A percentile compares a stretch with the other conserved stretches of the same genome.
Evolutionary conservation across 2,888 invertebrate genomes (phyloP).

Genomic region (Adineta ricciae): DNA sequence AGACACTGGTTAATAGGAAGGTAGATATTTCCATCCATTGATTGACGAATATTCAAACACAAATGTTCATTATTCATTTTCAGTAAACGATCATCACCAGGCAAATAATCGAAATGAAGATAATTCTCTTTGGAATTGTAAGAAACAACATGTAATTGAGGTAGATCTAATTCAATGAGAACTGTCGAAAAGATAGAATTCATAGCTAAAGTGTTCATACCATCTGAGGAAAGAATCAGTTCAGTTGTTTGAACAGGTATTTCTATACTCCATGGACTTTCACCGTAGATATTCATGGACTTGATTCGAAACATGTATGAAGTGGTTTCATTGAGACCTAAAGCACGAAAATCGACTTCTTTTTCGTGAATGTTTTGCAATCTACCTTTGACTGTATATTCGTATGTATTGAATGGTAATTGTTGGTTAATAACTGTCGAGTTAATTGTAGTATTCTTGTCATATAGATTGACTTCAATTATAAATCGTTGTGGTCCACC

Average conservation of each 20-base stretch:
- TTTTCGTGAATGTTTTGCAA: background rate
- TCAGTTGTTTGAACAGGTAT: background rate
- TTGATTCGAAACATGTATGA: conserved; percentile 1
- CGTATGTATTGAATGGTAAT: background rate
- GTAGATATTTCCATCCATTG: background rate
- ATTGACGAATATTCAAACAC: conserved; percentile 15
- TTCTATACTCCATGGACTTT: conserved; percentile 6
- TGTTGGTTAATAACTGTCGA: background rate
- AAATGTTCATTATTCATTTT: background rate
- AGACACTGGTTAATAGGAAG: background rate
- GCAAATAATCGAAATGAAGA: conserved; percentile 14
- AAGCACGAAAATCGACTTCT: background rate
- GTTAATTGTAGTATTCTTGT: background rate
- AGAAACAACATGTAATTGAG: background rate
- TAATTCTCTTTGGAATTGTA: background rate
- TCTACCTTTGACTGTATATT: conserved; percentile 1
- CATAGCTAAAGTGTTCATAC: too few species aligned
- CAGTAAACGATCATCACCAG: background rate
- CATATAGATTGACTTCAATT: background rate
- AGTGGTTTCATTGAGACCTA: background rate
- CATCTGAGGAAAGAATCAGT: background rate
- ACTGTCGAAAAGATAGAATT: too few species aligned
- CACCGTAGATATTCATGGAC: background rate
- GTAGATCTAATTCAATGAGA: background rate
- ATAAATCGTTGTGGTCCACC: background rate